phyloP scores from a whole-genome alignment of 2,113 vertebrate genomes.

The Pedetes capensis region DNA sequence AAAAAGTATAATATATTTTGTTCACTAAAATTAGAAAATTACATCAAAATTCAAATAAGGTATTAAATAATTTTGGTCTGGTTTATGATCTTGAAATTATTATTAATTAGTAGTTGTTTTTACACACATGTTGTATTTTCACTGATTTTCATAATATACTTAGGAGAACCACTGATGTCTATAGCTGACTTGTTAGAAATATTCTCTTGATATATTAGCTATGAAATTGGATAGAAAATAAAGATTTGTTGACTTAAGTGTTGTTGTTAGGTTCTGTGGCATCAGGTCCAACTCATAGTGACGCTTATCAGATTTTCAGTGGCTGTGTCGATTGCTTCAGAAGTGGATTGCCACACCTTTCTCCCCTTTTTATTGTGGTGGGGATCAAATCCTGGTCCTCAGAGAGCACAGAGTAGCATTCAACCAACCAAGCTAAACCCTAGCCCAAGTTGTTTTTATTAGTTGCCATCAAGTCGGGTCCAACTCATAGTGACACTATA shows the following conservation, averaged over 20 bases:
- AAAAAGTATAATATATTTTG: neutral
- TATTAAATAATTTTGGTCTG: neutral
- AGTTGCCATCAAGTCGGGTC: too few relatives aligned
- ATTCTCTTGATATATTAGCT: neutral
- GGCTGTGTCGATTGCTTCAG: too few relatives aligned
- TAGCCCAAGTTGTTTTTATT: too few relatives aligned
- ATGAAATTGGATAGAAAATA: neutral
- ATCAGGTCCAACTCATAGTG: too few relatives aligned
- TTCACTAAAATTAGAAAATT: neutral
- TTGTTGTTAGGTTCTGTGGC: too few relatives aligned
- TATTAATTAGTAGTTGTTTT: constrained; percentile 1
- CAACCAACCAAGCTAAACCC: too few relatives aligned
- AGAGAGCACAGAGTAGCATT: too few relatives aligned
- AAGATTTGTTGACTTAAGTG: neutral
- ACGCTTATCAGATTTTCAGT: too few relatives aligned
- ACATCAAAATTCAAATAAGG: neutral
- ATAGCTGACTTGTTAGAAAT: neutral
- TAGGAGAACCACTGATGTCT: neutral
- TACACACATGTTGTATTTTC: neutral
- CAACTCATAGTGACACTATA: too few relatives aligned
- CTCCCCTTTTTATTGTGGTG: too few relatives aligned
- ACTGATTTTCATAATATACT: neutral
- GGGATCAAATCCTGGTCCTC: too few relatives aligned
- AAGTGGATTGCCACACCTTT: too few relatives aligned
- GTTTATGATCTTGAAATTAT: neutral